Evolutionary conservation across 2,113 vertebrate genomes (phyloP).

Genomic region (Carassius carassius): DNA sequence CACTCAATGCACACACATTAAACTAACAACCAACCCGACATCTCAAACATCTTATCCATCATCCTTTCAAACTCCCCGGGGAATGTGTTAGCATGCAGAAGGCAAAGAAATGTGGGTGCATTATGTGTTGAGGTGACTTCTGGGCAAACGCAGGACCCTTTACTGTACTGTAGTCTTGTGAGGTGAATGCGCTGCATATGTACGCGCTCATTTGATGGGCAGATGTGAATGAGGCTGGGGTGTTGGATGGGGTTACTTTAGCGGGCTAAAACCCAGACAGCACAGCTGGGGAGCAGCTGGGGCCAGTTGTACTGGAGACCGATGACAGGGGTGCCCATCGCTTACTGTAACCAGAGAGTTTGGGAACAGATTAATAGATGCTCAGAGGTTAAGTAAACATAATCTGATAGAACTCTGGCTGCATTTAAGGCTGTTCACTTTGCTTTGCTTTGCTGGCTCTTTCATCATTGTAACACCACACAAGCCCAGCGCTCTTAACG

Average conservation of each 20-base stretch:
- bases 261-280: conserved; percentile 14
- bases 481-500: conserved; percentile 28
- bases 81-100: conserved; percentile 28
- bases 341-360: conserved; percentile 50
- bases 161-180: conserved; percentile 13
- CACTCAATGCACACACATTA: neutral
- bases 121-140: neutral
- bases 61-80: conserved; percentile 2
- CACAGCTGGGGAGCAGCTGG: conserved; percentile 59
- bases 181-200: conserved; percentile 33
- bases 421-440: conserved; percentile 39
- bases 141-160: neutral
- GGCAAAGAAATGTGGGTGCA: conserved; percentile 26
- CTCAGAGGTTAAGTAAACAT: conserved; percentile 57
- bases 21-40: conserved; percentile 10
- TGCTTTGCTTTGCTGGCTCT: conserved; percentile 24
- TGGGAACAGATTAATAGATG: conserved; percentile 57
- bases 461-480: conserved; percentile 41
- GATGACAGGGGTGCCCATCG: conserved; percentile 21
- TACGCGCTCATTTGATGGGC: neutral
- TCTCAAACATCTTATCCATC: conserved; percentile 26
- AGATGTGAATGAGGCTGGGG: conserved; percentile 19
- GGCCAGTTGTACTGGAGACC: conserved; percentile 49
- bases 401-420: conserved; percentile 51
- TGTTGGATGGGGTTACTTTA: neutral